Conservation (phyloP, 1,140 invertebrate species). For the Drosophila bipectinata region DNA sequence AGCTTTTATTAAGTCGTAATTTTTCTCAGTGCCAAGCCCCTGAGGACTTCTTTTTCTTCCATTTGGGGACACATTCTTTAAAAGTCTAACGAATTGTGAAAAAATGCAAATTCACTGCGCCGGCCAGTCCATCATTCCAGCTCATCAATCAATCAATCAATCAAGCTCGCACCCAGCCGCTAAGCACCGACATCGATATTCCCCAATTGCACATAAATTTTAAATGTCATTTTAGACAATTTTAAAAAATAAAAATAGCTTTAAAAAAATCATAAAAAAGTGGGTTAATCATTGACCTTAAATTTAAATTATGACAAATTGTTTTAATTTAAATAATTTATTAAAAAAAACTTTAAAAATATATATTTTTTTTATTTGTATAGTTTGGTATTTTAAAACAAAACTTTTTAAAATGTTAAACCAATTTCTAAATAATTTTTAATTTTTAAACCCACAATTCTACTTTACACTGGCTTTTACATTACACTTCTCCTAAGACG, state of each 20-base stretch:
- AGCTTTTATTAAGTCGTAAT: background rate
- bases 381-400: too few species aligned
- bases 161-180: constrained; percentile 36
- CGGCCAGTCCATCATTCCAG: constrained; percentile 43
- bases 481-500: background rate
- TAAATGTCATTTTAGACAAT: constrained; percentile 15
- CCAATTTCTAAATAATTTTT: background rate
- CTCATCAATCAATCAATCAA: constrained; percentile 46
- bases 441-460: background rate
- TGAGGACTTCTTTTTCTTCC: constrained; percentile 4
- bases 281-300: too few species aligned
- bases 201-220: constrained; percentile 63
- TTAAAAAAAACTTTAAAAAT: too few species aligned
- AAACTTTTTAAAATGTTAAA: too few species aligned
- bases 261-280: too few species aligned
- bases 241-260: background rate
- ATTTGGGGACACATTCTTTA: constrained; percentile 40
- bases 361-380: too few species aligned
- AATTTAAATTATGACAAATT: too few species aligned
- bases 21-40: constrained; percentile 9
- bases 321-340: background rate
- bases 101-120: constrained; percentile 50
- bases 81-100: constrained; percentile 39
- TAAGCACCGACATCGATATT: constrained; percentile 40
- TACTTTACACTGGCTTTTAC: background rate